Percentiles rank a stretch among this genome's conserved stretches.
Conservation (phyloP, 2,797 vertebrate genomes). For the Anabacerthia variegaticeps region DNA sequence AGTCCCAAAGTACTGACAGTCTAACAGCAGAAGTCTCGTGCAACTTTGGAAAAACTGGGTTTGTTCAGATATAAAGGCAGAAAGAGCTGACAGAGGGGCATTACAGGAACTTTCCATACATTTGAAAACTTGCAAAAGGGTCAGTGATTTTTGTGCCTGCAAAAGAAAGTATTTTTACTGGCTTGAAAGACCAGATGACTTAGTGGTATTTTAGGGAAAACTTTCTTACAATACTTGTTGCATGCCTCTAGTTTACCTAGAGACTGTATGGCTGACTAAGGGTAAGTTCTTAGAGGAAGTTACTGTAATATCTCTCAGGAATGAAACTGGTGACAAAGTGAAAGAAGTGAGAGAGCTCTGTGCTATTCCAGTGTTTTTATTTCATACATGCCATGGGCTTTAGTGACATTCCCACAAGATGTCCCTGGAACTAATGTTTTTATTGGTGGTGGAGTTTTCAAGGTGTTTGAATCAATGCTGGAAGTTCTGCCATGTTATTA, state of each 20-base stretch:
- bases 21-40: neutral
- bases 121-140: neutral
- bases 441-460: neutral
- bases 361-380: neutral
- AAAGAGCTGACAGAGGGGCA: neutral
- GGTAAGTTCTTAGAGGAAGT: neutral
- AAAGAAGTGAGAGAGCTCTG: neutral
- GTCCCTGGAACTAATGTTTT: neutral
- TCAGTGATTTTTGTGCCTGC: neutral
- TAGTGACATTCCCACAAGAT: neutral
- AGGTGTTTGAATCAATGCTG: neutral
- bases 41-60: neutral
- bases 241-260: neutral
- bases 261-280: neutral
- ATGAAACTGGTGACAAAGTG: neutral
- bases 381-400: neutral
- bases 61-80: neutral
- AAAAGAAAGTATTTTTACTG: neutral
- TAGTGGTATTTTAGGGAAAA: neutral
- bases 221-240: neutral
- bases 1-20: neutral
- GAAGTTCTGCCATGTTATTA: neutral
- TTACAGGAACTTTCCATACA: neutral
- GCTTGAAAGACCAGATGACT: neutral
- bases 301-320: neutral